Conservation (phyloP, 2,888 invertebrate genomes). For the Idaea dimidiata region DNA sequence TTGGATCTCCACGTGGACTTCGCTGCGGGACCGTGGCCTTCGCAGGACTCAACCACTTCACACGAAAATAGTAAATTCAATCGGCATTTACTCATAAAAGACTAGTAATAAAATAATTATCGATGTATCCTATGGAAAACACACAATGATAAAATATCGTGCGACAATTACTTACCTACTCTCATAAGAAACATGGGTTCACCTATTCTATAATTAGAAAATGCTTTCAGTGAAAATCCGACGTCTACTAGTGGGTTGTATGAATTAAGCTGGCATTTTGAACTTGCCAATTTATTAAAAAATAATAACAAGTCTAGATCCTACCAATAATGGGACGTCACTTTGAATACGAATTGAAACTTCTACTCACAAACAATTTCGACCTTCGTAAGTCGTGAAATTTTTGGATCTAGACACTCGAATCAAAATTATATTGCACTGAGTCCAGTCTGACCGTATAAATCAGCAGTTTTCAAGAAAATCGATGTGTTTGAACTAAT, state of each 20-base stretch:
- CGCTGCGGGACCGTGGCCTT: constrained; percentile 21
- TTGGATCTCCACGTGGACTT: constrained; percentile 54
- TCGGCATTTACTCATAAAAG: background rate
- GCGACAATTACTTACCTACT: background rate
- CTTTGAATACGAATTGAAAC: background rate
- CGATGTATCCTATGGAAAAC: background rate
- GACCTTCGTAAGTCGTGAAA: too few relatives aligned
- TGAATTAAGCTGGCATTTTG: background rate
- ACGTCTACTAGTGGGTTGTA: background rate
- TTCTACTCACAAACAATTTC: too few relatives aligned
- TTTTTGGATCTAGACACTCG: too few relatives aligned
- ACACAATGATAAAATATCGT: background rate
- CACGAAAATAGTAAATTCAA: constrained; percentile 27
- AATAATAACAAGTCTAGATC: background rate
- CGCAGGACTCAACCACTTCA: constrained; percentile 40
- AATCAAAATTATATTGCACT: too few relatives aligned
- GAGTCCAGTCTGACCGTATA: too few relatives aligned
- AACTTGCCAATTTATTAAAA: background rate
- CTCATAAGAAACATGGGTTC: background rate
- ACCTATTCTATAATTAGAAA: background rate
- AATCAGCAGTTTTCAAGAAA: too few relatives aligned
- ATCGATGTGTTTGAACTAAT: too few relatives aligned
- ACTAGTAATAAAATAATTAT: background rate
- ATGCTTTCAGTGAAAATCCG: background rate
- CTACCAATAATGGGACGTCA: background rate